Conservation (phyloP, 2,888 invertebrate species). For the Mythimna albipuncta region DNA sequence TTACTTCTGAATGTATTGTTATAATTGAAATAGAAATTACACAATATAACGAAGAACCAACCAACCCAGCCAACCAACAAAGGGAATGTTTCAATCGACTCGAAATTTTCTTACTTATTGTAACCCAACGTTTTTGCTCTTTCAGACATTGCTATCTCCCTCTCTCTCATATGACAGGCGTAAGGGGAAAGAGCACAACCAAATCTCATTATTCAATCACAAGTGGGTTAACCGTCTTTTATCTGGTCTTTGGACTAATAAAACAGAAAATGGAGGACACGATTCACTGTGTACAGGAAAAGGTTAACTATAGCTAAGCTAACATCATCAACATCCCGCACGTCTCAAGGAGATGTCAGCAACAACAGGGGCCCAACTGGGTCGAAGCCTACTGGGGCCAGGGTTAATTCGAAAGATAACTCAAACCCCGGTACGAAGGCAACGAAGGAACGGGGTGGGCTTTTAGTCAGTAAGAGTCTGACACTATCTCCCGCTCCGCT, state of each 20-base stretch:
- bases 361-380: too few relatives aligned
- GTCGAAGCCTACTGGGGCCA: too few relatives aligned
- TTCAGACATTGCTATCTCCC: slow-evolving; percentile 28
- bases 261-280: background rate
- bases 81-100: slow-evolving; percentile 19
- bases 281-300: background rate
- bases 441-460: too few relatives aligned
- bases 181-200: slow-evolving; percentile 20
- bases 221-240: slow-evolving; percentile 14
- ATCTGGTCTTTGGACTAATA: background rate
- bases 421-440: too few relatives aligned
- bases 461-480: too few relatives aligned
- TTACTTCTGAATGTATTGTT: background rate
- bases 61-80: background rate
- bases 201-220: slow-evolving; percentile 17
- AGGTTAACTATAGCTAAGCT: background rate
- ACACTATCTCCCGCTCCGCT: too few relatives aligned
- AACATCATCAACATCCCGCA: background rate
- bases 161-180: background rate
- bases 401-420: too few relatives aligned
- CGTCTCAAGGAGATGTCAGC: too few relatives aligned
- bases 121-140: slow-evolving; percentile 1
- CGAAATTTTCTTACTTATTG: slow-evolving; percentile 9
- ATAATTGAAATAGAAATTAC: slow-evolving; percentile 3
- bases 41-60: background rate